These are phyloP conservation scores for Buceros bicornis DNA, from an alignment of 2,797 vertebrate species.

Conservation along the genomic window DNA sequence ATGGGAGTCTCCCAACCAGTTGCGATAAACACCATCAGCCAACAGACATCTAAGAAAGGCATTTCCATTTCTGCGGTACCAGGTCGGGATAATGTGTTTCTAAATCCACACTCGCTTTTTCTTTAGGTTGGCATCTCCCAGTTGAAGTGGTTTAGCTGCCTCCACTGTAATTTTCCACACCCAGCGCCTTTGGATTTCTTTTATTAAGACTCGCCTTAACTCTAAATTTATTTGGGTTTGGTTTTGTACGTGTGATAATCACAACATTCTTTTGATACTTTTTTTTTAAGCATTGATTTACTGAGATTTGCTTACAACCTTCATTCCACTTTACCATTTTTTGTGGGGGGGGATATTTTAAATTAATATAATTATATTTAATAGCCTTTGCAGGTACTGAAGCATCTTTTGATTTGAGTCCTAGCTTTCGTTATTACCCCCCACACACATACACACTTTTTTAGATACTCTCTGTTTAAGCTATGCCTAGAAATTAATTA, in stretches of 20 bases:
- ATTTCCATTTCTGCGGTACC: slow-evolving; percentile 56
- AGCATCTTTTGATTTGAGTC: slow-evolving; percentile 69
- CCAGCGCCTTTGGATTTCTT: slow-evolving; percentile 17
- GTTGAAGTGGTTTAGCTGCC: neutral
- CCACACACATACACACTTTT: slow-evolving; percentile 63
- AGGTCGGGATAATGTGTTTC: neutral
- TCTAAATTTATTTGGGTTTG: slow-evolving; percentile 44
- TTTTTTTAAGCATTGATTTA: slow-evolving; percentile 47
- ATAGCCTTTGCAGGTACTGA: slow-evolving; percentile 61
- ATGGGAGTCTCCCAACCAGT: neutral
- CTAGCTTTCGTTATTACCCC: slow-evolving; percentile 58
- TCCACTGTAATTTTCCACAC: slow-evolving; percentile 44
- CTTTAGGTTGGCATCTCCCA: neutral
- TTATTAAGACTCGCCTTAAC: slow-evolving; percentile 50
- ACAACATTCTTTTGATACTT: slow-evolving; percentile 51
- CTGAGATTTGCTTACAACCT: slow-evolving; percentile 40
- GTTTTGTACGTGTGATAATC: slow-evolving; percentile 37
- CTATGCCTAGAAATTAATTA: slow-evolving; percentile 71
- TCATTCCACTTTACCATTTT: slow-evolving; percentile 50
- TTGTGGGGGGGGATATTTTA: slow-evolving; percentile 58
- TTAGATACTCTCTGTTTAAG: slow-evolving; percentile 59
- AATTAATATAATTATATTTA: slow-evolving; percentile 74
- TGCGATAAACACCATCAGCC: neutral
- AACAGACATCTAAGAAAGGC: neutral
- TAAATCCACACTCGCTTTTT: slow-evolving; percentile 16